phyloP scores from a whole-genome alignment of 92 coral and sea anemone genomes.

The Plumapathes pennacea region DNA sequence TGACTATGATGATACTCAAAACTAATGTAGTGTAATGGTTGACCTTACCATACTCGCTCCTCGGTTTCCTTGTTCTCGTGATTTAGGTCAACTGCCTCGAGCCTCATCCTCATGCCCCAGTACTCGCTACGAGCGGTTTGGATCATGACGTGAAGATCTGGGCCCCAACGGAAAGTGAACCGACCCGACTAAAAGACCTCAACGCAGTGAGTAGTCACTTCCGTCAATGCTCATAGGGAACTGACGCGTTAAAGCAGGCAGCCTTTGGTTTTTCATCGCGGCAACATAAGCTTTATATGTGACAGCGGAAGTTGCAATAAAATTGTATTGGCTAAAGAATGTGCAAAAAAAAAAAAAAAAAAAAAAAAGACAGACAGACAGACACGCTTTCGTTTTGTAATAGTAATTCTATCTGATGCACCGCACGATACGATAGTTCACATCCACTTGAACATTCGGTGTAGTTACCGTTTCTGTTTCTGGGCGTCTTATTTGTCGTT shows the following conservation, averaged over 20 bases:
- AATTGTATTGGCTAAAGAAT: not conserved
- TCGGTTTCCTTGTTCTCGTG: too few species aligned
- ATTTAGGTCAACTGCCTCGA: slow-evolving; percentile 92
- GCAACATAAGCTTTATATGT: not conserved
- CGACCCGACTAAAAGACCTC: slow-evolving; percentile 63
- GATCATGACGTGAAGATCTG: slow-evolving; percentile 95
- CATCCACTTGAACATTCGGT: too few species aligned
- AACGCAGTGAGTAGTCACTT: slow-evolving; percentile 55
- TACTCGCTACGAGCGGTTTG: slow-evolving; percentile 96
- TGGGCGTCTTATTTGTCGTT: not conserved
- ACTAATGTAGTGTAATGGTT: too few species aligned
- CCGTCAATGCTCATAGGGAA: not conserved
- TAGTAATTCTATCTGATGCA: too few species aligned
- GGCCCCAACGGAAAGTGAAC: slow-evolving; percentile 77
- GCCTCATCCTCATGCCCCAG: slow-evolving; percentile 89
- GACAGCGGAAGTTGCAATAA: not conserved
- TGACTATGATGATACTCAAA: too few species aligned
- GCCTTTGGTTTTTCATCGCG: not conserved
- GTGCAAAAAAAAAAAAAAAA: too few species aligned
- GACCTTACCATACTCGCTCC: too few species aligned
- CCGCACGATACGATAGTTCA: too few species aligned
- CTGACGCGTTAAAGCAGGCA: not conserved
- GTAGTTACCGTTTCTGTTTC: not conserved
- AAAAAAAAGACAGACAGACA: too few species aligned
- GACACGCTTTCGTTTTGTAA: too few species aligned